These are phyloP conservation scores for Laticauda laticaudata DNA, from an alignment of 2,113 vertebrate genomes.

Conservation along the genomic window DNA sequence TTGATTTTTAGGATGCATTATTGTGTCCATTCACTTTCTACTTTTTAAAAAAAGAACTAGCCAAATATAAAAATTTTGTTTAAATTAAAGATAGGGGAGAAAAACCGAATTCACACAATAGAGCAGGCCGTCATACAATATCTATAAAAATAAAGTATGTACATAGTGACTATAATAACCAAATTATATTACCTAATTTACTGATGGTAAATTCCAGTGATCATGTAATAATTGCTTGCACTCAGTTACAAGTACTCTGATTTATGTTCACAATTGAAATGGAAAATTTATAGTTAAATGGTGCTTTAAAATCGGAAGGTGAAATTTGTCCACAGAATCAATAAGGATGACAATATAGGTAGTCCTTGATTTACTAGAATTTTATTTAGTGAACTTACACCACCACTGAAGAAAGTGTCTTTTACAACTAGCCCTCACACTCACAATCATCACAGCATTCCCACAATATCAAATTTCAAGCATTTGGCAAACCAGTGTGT, in stretches of 20 bases:
- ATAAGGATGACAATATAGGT: neutral
- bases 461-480: neutral
- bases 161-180: neutral
- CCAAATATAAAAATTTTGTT: neutral
- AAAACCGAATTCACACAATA: neutral
- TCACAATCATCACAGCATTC: neutral
- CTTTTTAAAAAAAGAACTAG: neutral
- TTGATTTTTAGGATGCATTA: neutral
- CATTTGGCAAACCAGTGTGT: neutral
- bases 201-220: neutral
- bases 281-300: too few species aligned
- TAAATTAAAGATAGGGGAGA: neutral
- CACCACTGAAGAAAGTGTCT: neutral
- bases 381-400: neutral
- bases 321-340: neutral
- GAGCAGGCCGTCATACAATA: neutral
- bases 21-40: neutral
- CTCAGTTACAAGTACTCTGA: neutral
- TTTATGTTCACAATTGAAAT: too few species aligned
- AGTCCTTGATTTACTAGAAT: too few species aligned
- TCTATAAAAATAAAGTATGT: neutral
- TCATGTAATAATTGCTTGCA: neutral
- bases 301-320: neutral
- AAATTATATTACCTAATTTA: neutral
- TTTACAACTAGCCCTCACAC: neutral